Percentiles rank a stretch among this genome's conserved stretches.
Conservation (phyloP, 2,113 vertebrate species). For the Cranoglanis bouderius region DNA sequence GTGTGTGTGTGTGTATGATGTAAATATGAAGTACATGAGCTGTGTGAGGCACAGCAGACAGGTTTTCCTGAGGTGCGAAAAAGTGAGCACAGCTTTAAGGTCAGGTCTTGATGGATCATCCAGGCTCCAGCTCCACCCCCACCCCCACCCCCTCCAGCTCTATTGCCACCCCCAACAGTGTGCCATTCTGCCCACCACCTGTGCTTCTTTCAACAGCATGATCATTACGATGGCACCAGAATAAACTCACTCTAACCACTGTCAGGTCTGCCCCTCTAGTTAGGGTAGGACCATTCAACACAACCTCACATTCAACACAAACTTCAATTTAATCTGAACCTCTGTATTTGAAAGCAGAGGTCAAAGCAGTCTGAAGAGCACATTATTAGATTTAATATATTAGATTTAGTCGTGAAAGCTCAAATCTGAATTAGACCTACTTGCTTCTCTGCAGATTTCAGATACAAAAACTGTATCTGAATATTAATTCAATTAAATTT, state of each 20-base stretch:
- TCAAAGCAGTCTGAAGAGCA: background rate
- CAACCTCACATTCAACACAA: background rate
- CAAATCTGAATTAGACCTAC: background rate
- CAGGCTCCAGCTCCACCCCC: constrained; percentile 16
- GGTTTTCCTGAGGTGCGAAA: constrained; percentile 1
- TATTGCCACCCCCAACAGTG: background rate
- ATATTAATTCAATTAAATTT: background rate
- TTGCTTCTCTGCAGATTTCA: background rate
- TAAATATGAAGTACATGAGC: background rate
- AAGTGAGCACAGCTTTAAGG: constrained; percentile 38
- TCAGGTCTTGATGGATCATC: constrained; percentile 10
- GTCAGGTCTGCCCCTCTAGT: constrained; percentile 26
- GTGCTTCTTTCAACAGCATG: constrained; percentile 48
- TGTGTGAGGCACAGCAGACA: background rate
- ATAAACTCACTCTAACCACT: constrained; percentile 48
- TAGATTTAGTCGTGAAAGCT: background rate
- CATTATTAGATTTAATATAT: background rate
- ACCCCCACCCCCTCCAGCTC: background rate
- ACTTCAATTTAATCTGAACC: background rate
- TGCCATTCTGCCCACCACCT: constrained; percentile 56
- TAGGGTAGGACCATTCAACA: background rate
- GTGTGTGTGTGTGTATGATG: background rate
- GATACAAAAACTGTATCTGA: background rate
- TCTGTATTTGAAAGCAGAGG: background rate
- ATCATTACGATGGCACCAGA: constrained; percentile 24